Conservation (phyloP, 2,888 invertebrate species). For the Anagyrus pseudococci region DNA sequence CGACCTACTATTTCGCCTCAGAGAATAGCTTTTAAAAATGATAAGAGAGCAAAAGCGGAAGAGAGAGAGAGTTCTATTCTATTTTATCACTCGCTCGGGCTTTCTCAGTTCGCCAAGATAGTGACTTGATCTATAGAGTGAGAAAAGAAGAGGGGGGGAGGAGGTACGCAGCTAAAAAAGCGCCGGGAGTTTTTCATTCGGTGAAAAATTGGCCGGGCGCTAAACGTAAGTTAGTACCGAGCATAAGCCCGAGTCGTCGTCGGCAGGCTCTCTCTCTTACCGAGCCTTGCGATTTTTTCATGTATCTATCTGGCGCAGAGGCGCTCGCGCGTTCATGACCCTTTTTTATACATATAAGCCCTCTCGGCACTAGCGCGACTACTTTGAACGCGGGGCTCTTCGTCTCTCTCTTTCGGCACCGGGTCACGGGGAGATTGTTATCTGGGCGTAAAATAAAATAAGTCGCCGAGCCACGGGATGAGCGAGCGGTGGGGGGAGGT, state of each 20-base stretch:
- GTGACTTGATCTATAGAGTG: slow-evolving; percentile 24
- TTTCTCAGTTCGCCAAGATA: too few species aligned
- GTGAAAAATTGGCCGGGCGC: background rate
- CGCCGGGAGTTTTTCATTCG: background rate
- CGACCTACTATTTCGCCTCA: slow-evolving; percentile 48
- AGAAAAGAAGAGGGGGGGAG: background rate
- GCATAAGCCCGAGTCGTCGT: slow-evolving; percentile 38
- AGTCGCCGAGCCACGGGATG: slow-evolving; percentile 55
- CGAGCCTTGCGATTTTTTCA: background rate
- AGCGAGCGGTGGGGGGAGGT: too few species aligned
- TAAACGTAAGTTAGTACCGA: slow-evolving; percentile 36
- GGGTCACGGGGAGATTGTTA: slow-evolving; percentile 51
- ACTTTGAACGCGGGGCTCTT: too few species aligned
- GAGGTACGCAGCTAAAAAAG: slow-evolving; percentile 15
- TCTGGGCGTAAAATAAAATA: slow-evolving; percentile 59
- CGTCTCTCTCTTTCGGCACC: background rate
- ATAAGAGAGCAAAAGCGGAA: slow-evolving; percentile 18
- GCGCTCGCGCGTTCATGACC: slow-evolving; percentile 4
- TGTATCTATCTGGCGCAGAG: background rate
- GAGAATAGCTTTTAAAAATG: slow-evolving; percentile 30
- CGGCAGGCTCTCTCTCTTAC: slow-evolving; percentile 8
- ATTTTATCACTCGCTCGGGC: too few species aligned
- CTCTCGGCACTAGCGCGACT: background rate
- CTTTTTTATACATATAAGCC: background rate
- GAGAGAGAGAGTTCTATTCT: slow-evolving; percentile 28